Evolutionary conservation across 2,888 invertebrate species (phyloP), one percentile per base, ranked within the genome.

Genomic region (Dexiosoma caninum): DNA sequence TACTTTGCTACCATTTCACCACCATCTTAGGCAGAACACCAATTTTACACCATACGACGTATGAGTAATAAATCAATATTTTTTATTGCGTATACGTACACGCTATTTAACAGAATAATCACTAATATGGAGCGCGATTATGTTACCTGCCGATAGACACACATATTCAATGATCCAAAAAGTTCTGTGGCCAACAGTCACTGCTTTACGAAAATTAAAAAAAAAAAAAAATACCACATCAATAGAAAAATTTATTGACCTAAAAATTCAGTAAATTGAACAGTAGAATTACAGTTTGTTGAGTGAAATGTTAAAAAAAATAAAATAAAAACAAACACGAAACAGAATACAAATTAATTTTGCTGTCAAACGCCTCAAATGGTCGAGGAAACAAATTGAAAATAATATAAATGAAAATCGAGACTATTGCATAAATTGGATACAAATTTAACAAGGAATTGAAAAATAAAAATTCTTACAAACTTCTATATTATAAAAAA

Each of bases 241-340:
- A 69, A 62, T 30, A 55, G 60, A 46, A 64, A 49, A 72, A 72
- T 40, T 81, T 21, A 81, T 72, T 81, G 77, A 77, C 72, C 81
- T 64, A 81, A 72, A 81, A 77, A 64, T 70, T 69, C 81, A 74
- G 57, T 74, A 74, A 44, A 74, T 59, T 74, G 72, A 64, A 57
- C n/a, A n/a, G n/a, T n/a, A n/a, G n/a, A n/a, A n/a, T n/a, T n/a
- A n/a, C n/a, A n/a, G n/a, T n/a, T n/a, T 16, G 59, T 37, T 30
- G 40, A 55, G 49, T 16, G 44, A 0, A n/a, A n/a, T n/a, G n/a
- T n/a, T n/a, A 21, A 60, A 35, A 40, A 4, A 44, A 16, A 27
- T 5, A 55, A 5, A 69, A 21, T 7, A 40, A n/a, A n/a, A n/a
- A n/a, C n/a, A n/a, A n/a, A n/a, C n/a, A n/a, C n/a, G n/a, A n/a